Base-by-base conservation (phyloP, 2,888 invertebrate genomes). In the Carpatolechia fugitivella region DNA sequence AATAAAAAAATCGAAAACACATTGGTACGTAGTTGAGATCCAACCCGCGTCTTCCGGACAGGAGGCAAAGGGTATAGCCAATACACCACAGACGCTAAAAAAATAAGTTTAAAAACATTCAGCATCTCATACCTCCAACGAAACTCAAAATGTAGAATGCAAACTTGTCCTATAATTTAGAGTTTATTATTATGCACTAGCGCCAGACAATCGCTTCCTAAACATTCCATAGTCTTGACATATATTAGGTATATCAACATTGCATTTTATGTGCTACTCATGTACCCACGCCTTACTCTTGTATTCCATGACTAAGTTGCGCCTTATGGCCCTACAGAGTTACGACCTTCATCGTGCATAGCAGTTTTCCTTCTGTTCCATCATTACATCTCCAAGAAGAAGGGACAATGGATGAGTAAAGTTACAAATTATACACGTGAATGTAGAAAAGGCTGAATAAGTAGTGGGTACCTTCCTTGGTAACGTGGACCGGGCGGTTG, bases 401-500 rank as follows among this genome's bases (percentile, higher is more conserved):
- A 10, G 31, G 11, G 11, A 11, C 31, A 31, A 6, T 35, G 35
- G 13, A 35, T 33, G n/a, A n/a, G n/a, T n/a, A n/a, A n/a, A n/a
- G n/a, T n/a, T n/a, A n/a, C n/a, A n/a, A n/a, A n/a, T n/a, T n/a
- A n/a, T n/a, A n/a, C n/a, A n/a, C n/a, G n/a, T n/a, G n/a, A n/a
- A n/a, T n/a, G n/a, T n/a, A n/a, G n/a, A n/a, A n/a, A n/a, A n/a
- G n/a, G n/a, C n/a, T n/a, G n/a, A n/a, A n/a, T n/a, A n/a, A 24
- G 24, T 24, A 24, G 59, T 61, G 58, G 62, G 54, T 46, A 46
- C 55, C 60, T 65, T 67, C 65, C 65, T 36, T 60, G 69, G 68
- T 65, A 63, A 69, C 59, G 57, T 61, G 56, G 64, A 64, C 54
- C 46, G 63, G 57, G 49, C 60, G 62, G 62, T 61, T 56, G 47